Evolutionary conservation across 2,113 vertebrate species (phyloP), one percentile per base, ranked within the genome.

Genomic region (Neoarius graeffei): DNA sequence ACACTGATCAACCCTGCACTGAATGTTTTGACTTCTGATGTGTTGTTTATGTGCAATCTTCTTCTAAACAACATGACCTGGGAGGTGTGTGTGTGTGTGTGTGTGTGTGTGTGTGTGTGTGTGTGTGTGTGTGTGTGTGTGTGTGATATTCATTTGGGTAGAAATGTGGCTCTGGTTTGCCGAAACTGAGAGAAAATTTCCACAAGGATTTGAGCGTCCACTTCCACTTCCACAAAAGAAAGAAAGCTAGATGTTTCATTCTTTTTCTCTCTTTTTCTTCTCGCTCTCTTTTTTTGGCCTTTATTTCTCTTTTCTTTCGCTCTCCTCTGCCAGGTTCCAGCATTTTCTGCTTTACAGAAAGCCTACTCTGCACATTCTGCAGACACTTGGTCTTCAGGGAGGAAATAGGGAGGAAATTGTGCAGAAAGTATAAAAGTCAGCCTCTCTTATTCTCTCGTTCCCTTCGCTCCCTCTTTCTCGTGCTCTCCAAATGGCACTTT

Each of bases 351-450:
- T 94, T 92, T 89, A 92, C 88, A 94, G 94, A 96, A 95, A 94
- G 93, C 94, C 92, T 82, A 95, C 94, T 94, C 94, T 93, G 95
- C 95, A 96, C 94, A 95, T 96, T 96, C 93, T 95, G 93, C 92
- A 96, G 95, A 96, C 95, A 87, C 93, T 60, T 92, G 92, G 94
- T 93, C 95, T 95, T 94, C 90, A 87, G 95, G 95, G 95, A 96
- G 95, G 95, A 96, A 96, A 95, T 94, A 94, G 93, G 94, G 92
- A 95, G 95, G 95, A 96, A 96, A 95, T 95, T 94, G 93, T 94
- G 95, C 95, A 94, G 94, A 95, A 95, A 95, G 94, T 95, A 94
- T 95, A 90, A 95, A 95, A 94, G 91, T 93, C 92, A 91, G 87
- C 87, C 90, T 92, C 91, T 92, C 88, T 85, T 81, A 88, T 86